Evolutionary conservation across 2,888 invertebrate species (phyloP).

Genomic region (Adelphocoris suturalis): DNA sequence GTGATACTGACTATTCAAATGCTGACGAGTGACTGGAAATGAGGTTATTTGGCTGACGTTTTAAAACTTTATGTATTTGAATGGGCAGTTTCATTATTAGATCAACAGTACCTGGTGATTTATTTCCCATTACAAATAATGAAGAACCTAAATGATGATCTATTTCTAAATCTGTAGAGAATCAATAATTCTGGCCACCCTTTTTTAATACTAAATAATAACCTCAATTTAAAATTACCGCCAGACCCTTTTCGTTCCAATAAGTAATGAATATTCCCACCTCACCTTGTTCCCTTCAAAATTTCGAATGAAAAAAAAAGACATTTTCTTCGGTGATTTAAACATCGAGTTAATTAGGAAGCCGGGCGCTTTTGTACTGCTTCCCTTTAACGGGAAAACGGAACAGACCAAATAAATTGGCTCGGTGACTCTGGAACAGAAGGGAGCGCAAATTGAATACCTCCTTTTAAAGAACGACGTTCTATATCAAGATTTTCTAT

Average conservation of each 20-base stretch:
- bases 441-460: constrained; percentile 31
- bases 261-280: not conserved
- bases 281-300: not conserved
- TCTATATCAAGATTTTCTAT: constrained; percentile 27
- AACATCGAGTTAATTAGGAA: constrained; percentile 11
- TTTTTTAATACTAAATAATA: not conserved
- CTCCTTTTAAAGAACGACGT: constrained; percentile 21
- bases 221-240: not conserved
- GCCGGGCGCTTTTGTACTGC: not conserved
- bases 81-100: too few relatives aligned
- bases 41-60: too few relatives aligned
- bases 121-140: not conserved
- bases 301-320: not conserved
- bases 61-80: too few relatives aligned
- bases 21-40: too few relatives aligned
- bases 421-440: constrained; percentile 42
- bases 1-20: too few relatives aligned
- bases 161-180: not conserved
- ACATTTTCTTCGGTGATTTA: constrained; percentile 11
- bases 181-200: not conserved
- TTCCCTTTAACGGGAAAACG: not conserved
- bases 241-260: too few relatives aligned
- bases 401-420: constrained; percentile 26
- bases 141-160: not conserved
- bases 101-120: too few relatives aligned